Conservation (phyloP, 2,888 invertebrate genomes). For the Mellilla xanthometata region DNA sequence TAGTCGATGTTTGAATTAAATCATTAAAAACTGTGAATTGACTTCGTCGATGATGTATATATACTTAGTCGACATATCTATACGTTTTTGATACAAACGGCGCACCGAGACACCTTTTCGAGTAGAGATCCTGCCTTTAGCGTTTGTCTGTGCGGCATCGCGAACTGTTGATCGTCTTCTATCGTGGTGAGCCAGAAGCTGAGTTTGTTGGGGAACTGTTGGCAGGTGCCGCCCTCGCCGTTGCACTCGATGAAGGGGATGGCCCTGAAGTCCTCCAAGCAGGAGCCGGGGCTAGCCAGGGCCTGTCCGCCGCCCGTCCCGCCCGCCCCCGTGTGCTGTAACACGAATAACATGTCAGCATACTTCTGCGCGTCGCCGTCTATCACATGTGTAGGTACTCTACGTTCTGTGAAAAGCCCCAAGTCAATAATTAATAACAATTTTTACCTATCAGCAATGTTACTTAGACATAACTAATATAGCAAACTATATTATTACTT, state of each 20-base stretch:
- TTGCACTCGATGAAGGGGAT: slow-evolving; percentile 99
- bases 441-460: too few relatives aligned
- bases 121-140: slow-evolving; percentile 94
- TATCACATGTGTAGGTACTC: too few relatives aligned
- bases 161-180: slow-evolving; percentile 92
- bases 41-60: not conserved
- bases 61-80: not conserved
- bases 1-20: slow-evolving; percentile 18
- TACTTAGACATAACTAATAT: too few relatives aligned
- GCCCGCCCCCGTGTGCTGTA: slow-evolving; percentile 97
- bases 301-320: slow-evolving; percentile 98
- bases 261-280: slow-evolving; percentile 97
- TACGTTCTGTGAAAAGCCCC: too few relatives aligned
- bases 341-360: too few relatives aligned
- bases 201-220: slow-evolving; percentile 97
- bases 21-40: slow-evolving; percentile 20
- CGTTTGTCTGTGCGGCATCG: slow-evolving; percentile 92
- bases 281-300: slow-evolving; percentile 97
- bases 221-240: slow-evolving; percentile 96
- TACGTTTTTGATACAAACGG: slow-evolving; percentile 91
- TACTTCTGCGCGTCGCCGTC: too few relatives aligned
- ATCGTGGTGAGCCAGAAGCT: slow-evolving; percentile 99
- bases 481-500: too few relatives aligned
- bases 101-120: slow-evolving; percentile 92
- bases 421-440: too few relatives aligned